phyloP scores from a whole-genome alignment of 1,140 invertebrate species.

The Agraylea sexmaculata region DNA sequence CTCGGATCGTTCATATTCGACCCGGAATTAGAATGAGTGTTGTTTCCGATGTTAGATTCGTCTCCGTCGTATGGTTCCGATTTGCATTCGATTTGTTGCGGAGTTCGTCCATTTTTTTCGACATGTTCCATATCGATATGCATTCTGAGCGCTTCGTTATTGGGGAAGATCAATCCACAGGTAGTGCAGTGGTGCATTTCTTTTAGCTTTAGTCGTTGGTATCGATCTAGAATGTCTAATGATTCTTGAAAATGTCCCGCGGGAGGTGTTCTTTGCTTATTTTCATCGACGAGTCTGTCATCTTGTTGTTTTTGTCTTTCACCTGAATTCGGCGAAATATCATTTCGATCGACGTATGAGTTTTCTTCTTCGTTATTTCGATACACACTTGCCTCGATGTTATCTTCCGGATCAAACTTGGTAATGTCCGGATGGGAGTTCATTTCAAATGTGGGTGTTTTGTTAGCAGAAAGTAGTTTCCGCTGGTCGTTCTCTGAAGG shows the following conservation, averaged over 20 bases:
- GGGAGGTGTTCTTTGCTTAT: constrained; percentile 8
- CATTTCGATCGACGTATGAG: neutral
- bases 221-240: constrained; percentile 7
- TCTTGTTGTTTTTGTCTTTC: constrained; percentile 9
- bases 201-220: constrained; percentile 8
- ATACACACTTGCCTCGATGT: too few species aligned
- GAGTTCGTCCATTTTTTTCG: constrained; percentile 16
- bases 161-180: constrained; percentile 16
- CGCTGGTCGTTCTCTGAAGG: too few species aligned
- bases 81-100: constrained; percentile 18
- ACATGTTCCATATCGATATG: constrained; percentile 18
- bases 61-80: constrained; percentile 19
- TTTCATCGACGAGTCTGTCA: constrained; percentile 6
- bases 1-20: constrained; percentile 13
- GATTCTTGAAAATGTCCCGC: constrained; percentile 7
- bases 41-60: constrained; percentile 13
- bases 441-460: too few species aligned
- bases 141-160: constrained; percentile 10
- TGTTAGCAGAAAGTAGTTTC: too few species aligned
- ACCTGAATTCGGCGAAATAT: constrained; percentile 1
- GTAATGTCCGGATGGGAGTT: too few species aligned
- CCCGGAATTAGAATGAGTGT: constrained; percentile 7
- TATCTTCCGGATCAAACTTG: too few species aligned
- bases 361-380: neutral
- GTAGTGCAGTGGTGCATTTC: constrained; percentile 12